Percentiles rank a stretch among this genome's conserved stretches.
These are phyloP conservation scores for Urosaurus nigricauda DNA, from an alignment of 2,797 vertebrate genomes.

Conservation along the genomic window DNA sequence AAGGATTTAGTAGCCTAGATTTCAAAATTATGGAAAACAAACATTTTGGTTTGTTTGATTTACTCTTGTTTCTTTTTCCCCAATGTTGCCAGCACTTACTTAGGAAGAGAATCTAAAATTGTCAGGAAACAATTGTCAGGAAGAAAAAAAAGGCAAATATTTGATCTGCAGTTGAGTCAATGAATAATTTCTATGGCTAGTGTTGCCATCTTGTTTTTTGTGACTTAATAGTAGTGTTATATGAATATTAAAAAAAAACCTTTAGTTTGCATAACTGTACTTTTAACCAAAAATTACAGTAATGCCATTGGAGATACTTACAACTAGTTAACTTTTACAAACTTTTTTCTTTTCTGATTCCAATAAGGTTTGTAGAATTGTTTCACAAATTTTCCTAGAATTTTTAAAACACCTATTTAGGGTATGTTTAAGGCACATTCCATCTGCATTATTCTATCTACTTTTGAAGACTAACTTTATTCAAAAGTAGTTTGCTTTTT, in stretches of 20 bases:
- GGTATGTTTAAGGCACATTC: background rate
- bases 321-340: background rate
- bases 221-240: background rate
- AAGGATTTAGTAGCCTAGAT: background rate
- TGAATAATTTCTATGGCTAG: slow-evolving; percentile 23
- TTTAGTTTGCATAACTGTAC: background rate
- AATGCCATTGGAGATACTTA: background rate
- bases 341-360: background rate
- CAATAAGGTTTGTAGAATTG: background rate
- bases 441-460: background rate
- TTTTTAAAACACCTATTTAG: background rate
- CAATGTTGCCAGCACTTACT: background rate
- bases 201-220: slow-evolving; percentile 40
- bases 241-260: background rate
- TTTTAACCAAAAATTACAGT: background rate
- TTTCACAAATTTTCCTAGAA: background rate
- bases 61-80: background rate
- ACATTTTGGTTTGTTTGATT: background rate
- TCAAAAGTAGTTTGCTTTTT: background rate
- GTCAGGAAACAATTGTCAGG: no score
- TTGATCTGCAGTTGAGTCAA: background rate
- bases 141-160: background rate
- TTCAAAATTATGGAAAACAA: no score
- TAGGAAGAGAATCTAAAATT: slow-evolving; percentile 24
- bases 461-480: background rate